These are phyloP conservation scores for Palythoa grandiflora DNA, from an alignment of 92 coral and sea anemone genomes.

Conservation along the genomic window DNA sequence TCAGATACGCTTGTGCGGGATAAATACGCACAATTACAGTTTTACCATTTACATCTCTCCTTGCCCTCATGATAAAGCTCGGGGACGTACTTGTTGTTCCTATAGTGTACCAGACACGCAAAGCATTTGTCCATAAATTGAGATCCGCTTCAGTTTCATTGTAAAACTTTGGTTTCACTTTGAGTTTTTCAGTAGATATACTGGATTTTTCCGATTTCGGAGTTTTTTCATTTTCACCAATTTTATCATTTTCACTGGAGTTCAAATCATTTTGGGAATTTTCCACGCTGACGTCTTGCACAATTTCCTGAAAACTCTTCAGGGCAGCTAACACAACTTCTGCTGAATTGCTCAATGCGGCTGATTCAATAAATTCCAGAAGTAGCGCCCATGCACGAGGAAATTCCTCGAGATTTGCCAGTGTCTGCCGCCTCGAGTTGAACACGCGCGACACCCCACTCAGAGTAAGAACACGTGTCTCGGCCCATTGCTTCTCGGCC, in stretches of 20 bases:
- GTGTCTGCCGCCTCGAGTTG: conserved; percentile 96
- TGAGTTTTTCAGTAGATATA: conserved; percentile 70
- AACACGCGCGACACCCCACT: conserved; percentile 99
- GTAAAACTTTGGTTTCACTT: conserved; percentile 95
- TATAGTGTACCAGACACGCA: conserved; percentile 96
- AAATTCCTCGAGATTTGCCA: conserved; percentile 95
- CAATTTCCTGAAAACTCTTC: conserved; percentile 98
- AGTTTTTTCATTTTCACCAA: conserved; percentile 31
- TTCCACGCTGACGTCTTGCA: conserved; percentile 78
- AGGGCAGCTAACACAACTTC: conserved; percentile 97
- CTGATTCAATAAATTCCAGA: conserved; percentile 94
- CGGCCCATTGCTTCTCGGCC: conserved; percentile 99
- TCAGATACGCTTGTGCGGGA: conserved; percentile 88
- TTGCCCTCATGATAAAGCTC: conserved; percentile 70
- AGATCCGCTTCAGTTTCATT: conserved; percentile 91
- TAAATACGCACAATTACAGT: conserved; percentile 70
- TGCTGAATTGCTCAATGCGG: conserved; percentile 95
- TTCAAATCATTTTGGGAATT: conserved; percentile 59
- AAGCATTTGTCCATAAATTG: conserved; percentile 95
- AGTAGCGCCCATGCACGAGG: conserved; percentile 99
- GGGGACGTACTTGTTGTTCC: conserved; percentile 85
- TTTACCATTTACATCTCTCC: conserved; percentile 89
- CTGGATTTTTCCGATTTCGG: conserved; percentile 47
- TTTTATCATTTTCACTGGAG: conserved; percentile 57
- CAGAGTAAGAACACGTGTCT: conserved; percentile 95